These are phyloP conservation scores for Carcina quercana DNA, from an alignment of 2,888 invertebrate genomes.

Conservation along the genomic window DNA sequence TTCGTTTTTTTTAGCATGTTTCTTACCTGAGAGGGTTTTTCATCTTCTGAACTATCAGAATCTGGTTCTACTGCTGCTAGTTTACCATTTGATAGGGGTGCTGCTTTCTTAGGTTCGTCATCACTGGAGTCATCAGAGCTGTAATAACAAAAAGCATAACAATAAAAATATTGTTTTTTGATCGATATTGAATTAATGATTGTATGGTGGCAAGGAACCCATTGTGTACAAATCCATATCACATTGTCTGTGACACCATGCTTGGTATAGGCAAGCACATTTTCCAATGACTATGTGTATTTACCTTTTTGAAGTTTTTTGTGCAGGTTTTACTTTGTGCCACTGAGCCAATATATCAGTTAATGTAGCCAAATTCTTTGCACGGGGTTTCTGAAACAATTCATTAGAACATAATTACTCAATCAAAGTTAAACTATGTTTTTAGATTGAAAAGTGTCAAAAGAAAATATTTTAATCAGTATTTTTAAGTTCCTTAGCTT, in stretches of 20 bases:
- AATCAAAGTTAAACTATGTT: too few relatives aligned
- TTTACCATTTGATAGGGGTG: slow-evolving; percentile 43
- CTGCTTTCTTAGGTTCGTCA: slow-evolving; percentile 35
- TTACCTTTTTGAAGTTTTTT: slow-evolving; percentile 25
- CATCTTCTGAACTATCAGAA: slow-evolving; percentile 57
- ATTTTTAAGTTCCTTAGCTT: too few relatives aligned
- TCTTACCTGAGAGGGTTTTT: slow-evolving; percentile 38
- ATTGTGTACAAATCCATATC: not conserved
- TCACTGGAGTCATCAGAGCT: slow-evolving; percentile 44
- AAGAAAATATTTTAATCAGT: too few relatives aligned
- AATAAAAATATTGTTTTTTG: not conserved
- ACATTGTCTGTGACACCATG: slow-evolving; percentile 3
- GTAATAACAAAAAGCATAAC: not conserved
- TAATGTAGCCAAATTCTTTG: slow-evolving; percentile 79
- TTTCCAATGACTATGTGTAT: too few relatives aligned
- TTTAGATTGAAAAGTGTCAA: too few relatives aligned
- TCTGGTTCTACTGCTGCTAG: slow-evolving; percentile 40
- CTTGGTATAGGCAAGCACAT: too few relatives aligned
- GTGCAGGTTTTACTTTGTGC: slow-evolving; percentile 31
- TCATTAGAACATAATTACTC: too few relatives aligned
- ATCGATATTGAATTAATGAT: slow-evolving; percentile 1
- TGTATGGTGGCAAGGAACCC: not conserved
- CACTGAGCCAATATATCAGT: slow-evolving; percentile 76
- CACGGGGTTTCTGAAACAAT: slow-evolving; percentile 73
- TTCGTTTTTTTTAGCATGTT: not conserved